A percentile compares a stretch with the other conserved stretches of the same genome.
Evolutionary conservation across 2,113 vertebrate genomes (phyloP).

Genomic region (Triplophysa dalaica): DNA sequence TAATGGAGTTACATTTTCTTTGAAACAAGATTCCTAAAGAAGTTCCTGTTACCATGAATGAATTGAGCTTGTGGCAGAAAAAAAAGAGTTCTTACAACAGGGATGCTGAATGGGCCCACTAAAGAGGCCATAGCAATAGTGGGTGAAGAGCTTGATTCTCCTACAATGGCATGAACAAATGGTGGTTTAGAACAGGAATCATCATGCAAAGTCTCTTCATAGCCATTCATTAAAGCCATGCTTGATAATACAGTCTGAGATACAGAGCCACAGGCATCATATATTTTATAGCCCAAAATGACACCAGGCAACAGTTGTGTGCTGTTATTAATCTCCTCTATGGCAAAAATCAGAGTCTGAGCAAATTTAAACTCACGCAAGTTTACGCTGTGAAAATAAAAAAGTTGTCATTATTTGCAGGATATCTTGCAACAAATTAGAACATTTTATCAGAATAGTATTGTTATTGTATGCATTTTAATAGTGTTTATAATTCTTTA

Average conservation of each 20-base stretch:
- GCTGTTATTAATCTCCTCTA: conserved; percentile 74
- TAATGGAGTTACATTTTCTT: no score
- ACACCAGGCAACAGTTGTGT: conserved; percentile 65
- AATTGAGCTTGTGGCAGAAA: not conserved
- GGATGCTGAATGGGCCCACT: conserved; percentile 59
- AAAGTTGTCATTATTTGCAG: no score
- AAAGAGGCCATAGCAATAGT: conserved; percentile 56
- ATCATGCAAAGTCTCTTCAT: conserved; percentile 47
- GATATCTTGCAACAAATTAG: no score
- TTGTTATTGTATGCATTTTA: not conserved
- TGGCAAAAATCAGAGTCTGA: conserved; percentile 74
- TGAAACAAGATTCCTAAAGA: no score
- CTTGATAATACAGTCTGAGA: conserved; percentile 61
- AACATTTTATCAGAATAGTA: not conserved
- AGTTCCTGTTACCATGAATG: not conserved
- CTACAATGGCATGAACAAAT: conserved; percentile 59
- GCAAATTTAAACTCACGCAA: conserved; percentile 73
- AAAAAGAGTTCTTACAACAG: conserved; percentile 50
- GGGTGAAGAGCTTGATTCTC: conserved; percentile 56
- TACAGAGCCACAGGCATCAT: conserved; percentile 70
- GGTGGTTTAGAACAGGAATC: conserved; percentile 55
- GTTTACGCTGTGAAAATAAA: conserved; percentile 61
- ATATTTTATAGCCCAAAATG: conserved; percentile 72
- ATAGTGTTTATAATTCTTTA: not conserved
- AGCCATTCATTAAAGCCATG: conserved; percentile 69